Evolutionary conservation across 2,888 invertebrate genomes (phyloP).

Genomic region (Philereme vetulata): DNA sequence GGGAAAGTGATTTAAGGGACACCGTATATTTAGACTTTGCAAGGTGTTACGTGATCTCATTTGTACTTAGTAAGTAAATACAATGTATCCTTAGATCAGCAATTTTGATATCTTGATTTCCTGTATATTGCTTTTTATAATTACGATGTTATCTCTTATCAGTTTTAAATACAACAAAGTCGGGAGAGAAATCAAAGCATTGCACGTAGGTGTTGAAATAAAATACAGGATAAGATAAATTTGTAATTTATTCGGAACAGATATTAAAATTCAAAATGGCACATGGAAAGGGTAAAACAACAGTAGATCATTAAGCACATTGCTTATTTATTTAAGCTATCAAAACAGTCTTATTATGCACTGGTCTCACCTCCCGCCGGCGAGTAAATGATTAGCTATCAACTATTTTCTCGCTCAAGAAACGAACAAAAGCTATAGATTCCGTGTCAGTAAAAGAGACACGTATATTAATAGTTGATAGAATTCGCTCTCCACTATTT

Average conservation of each 20-base stretch:
- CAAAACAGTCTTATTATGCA: neutral
- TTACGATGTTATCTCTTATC: slow-evolving; percentile 6
- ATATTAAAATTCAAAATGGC: slow-evolving; percentile 3
- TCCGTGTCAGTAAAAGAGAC: too few species aligned
- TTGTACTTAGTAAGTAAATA: slow-evolving; percentile 41
- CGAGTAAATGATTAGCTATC: too few species aligned
- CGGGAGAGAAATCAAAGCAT: slow-evolving; percentile 4
- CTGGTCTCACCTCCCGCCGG: too few species aligned
- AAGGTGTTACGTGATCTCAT: slow-evolving; percentile 10
- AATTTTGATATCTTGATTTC: slow-evolving; percentile 41
- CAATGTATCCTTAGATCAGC: slow-evolving; percentile 34
- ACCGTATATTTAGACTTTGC: too few species aligned
- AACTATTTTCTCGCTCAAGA: too few species aligned
- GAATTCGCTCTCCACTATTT: too few species aligned
- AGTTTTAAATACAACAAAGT: neutral
- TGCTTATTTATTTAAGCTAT: neutral
- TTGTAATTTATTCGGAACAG: slow-evolving; percentile 17
- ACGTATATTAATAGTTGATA: too few species aligned
- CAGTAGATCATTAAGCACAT: neutral
- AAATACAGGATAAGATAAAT: slow-evolving; percentile 14
- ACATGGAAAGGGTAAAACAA: slow-evolving; percentile 3
- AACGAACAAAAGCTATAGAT: too few species aligned
- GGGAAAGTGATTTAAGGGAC: too few species aligned
- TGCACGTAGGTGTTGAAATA: slow-evolving; percentile 5
- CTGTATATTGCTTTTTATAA: slow-evolving; percentile 34